Evolutionary conservation across 2,113 vertebrate species (phyloP).

Genomic region (Oryzias curvinotus): DNA sequence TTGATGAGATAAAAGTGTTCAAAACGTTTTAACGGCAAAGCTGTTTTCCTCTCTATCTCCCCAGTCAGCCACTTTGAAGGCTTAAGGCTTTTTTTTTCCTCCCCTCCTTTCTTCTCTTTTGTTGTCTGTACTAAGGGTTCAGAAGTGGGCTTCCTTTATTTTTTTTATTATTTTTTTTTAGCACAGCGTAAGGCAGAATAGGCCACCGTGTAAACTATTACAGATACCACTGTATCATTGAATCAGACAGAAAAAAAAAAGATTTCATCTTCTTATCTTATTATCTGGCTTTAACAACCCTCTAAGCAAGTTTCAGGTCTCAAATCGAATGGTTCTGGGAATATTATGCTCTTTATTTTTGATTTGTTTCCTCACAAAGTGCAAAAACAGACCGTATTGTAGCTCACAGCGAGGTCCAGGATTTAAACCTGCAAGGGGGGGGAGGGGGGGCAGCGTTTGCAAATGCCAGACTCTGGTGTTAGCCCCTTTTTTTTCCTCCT

Average conservation of each 20-base stretch:
- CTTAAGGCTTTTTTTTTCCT: conserved; percentile 3
- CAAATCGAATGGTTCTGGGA: conserved; percentile 26
- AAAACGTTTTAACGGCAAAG: conserved; percentile 58
- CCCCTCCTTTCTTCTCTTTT: conserved; percentile 23
- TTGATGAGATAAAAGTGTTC: conserved; percentile 67
- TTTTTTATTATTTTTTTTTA: conserved; percentile 18
- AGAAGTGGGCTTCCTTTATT: conserved; percentile 25
- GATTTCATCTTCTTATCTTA: not conserved
- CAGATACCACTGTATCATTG: not conserved
- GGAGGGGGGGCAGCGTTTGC: conserved; percentile 43
- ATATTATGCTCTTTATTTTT: conserved; percentile 32
- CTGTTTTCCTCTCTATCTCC: conserved; percentile 46
- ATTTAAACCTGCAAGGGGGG: conserved; percentile 56
- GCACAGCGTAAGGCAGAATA: conserved; percentile 22
- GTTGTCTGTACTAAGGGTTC: conserved; percentile 37
- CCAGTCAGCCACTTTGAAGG: conserved; percentile 56
- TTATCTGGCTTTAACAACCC: not conserved
- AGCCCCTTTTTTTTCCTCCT: conserved; percentile 29
- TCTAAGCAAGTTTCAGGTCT: conserved; percentile 11
- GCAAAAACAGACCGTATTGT: conserved; percentile 3
- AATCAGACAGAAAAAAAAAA: not conserved
- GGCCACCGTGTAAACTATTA: conserved; percentile 29
- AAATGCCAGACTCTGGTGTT: conserved; percentile 50
- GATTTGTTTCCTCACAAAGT: conserved; percentile 17
- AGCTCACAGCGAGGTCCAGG: conserved; percentile 33